phyloP scores from a whole-genome alignment of 2,113 vertebrate genomes.

The Myotis lucifugus region DNA sequence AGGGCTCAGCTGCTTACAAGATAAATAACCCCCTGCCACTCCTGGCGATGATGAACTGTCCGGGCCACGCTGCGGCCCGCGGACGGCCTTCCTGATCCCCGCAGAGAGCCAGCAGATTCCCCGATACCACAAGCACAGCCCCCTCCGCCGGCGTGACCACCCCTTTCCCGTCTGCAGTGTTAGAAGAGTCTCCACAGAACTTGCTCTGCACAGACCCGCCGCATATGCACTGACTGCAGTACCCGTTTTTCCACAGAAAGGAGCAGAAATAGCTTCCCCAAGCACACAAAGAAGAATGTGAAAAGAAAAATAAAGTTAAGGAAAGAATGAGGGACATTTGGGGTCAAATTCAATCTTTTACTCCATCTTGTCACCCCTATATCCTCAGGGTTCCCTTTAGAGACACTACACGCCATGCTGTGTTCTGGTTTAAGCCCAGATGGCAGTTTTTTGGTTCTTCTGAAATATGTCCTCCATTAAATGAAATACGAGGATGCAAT shows the following conservation, averaged over 20 bases:
- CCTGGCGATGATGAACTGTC: constrained; percentile 82
- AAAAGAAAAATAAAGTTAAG: not conserved
- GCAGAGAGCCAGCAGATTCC: constrained; percentile 14
- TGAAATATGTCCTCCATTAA: constrained; percentile 30
- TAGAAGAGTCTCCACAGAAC: not conserved
- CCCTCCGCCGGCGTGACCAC: not conserved
- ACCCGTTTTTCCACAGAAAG: not conserved
- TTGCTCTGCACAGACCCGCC: not conserved
- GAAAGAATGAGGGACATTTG: not conserved
- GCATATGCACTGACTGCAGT: fast-evolving
- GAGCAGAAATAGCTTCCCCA: not conserved
- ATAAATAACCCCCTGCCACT: constrained; percentile 82
- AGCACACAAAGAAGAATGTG: not conserved
- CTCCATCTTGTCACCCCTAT: fast-evolving
- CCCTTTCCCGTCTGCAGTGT: not conserved
- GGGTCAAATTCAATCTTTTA: not conserved
- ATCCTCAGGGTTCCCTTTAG: not conserved
- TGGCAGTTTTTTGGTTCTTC: not conserved
- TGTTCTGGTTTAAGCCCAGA: not conserved
- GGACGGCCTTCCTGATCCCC: not conserved
- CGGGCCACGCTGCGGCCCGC: not conserved
- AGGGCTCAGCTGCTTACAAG: constrained; percentile 82
- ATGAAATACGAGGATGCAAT: not conserved
- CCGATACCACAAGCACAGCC: not conserved
- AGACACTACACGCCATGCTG: fast-evolving